A percentile compares a stretch with the other conserved stretches of the same genome.
Conservation (phyloP, 2,113 vertebrate species). For the Menidia beryllina region DNA sequence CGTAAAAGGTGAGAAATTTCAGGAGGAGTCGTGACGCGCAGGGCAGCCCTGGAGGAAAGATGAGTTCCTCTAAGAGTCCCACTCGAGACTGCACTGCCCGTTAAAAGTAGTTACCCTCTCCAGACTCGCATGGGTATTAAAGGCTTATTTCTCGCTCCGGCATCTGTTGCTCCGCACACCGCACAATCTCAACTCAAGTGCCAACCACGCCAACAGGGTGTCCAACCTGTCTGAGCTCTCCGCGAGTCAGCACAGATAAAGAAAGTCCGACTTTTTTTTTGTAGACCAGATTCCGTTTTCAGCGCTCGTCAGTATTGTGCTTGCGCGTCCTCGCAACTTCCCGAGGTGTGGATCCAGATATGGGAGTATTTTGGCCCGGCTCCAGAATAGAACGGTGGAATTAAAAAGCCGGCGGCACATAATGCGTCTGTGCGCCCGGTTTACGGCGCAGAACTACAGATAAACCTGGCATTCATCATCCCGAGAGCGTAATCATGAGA, state of each 20-base stretch:
- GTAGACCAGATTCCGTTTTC: constrained; percentile 22
- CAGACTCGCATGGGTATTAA: constrained; percentile 74
- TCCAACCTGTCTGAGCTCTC: constrained; percentile 22
- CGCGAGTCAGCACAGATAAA: constrained; percentile 7
- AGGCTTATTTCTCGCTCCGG: constrained; percentile 76
- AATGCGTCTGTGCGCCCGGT: constrained; percentile 34
- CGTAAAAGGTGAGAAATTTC: constrained; percentile 23
- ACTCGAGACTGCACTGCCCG: constrained; percentile 48
- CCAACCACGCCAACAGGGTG: constrained; percentile 32
- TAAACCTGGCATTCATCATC: constrained; percentile 16
- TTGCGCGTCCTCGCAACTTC: constrained; percentile 30
- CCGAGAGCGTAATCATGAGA: background rate
- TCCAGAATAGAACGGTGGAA: constrained; percentile 49
- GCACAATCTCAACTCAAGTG: constrained; percentile 57
- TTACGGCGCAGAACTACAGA: constrained; percentile 14
- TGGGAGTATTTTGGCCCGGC: constrained; percentile 37
- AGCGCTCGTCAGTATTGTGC: constrained; percentile 19
- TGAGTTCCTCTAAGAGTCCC: constrained; percentile 47
- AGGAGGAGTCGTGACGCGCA: constrained; percentile 1
- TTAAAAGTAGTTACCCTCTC: constrained; percentile 56
- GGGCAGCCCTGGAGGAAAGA: constrained; percentile 22
- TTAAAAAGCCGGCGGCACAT: constrained; percentile 35
- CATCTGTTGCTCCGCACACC: constrained; percentile 78
- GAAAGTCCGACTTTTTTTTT: constrained; percentile 12
- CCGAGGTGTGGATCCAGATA: constrained; percentile 31